Percentiles rank a stretch among this genome's conserved stretches.
phyloP scores from a whole-genome alignment of 2,113 vertebrate genomes.

The Candoia aspera region DNA sequence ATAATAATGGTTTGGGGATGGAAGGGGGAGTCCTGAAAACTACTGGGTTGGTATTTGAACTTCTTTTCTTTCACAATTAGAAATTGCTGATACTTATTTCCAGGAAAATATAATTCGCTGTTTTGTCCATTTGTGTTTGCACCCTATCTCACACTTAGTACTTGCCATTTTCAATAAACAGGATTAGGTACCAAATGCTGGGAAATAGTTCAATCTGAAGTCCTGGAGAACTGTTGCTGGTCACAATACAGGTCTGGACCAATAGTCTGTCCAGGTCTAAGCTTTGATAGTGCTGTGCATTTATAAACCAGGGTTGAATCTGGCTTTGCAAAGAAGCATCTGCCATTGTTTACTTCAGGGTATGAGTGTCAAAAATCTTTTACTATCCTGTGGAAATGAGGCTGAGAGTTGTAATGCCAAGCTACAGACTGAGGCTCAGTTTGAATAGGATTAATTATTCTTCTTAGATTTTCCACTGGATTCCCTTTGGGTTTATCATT shows the following conservation, averaged over 20 bases:
- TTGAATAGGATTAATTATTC: neutral
- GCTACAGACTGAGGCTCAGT: neutral
- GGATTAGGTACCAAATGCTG: neutral
- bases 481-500: neutral
- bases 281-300: neutral
- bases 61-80: neutral
- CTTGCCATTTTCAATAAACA: neutral
- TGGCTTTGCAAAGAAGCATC: neutral
- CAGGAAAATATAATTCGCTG: neutral
- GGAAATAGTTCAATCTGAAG: neutral
- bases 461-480: neutral
- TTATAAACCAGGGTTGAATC: neutral
- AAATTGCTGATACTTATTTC: neutral
- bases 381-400: neutral
- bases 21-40: neutral
- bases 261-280: neutral
- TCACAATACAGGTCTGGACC: neutral
- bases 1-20: neutral
- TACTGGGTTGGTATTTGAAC: neutral
- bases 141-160: neutral
- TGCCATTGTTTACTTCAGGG: neutral
- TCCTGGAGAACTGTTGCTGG: neutral
- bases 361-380: neutral
- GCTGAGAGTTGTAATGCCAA: neutral
- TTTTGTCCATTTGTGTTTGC: neutral